A percentile compares a stretch with the other conserved stretches of the same genome.
These are phyloP conservation scores for Pollachius pollachius DNA, from an alignment of 2,113 vertebrate species.

Conservation along the genomic window DNA sequence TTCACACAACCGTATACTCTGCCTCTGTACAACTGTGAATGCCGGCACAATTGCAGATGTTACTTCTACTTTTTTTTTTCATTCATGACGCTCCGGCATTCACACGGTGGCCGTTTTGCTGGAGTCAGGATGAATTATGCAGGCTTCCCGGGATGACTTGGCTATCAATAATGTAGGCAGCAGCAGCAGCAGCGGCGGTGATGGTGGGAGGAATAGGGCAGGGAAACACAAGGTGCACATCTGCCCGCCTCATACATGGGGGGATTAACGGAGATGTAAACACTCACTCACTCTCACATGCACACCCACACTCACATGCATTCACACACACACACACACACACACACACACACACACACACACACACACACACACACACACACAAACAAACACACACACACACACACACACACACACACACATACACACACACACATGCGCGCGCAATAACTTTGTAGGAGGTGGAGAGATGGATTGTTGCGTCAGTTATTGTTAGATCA, in stretches of 20 bases:
- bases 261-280: conserved; percentile 20
- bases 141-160: conserved; percentile 13
- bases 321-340: neutral
- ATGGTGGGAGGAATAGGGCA: neutral
- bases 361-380: neutral
- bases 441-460: neutral
- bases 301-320: conserved; percentile 1
- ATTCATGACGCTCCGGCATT: neutral
- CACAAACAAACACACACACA: neutral
- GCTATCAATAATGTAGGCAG: conserved; percentile 26
- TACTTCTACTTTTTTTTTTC: conserved; percentile 2
- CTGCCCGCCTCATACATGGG: conserved; percentile 2
- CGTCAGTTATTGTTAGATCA: too few relatives aligned
- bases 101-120: conserved; percentile 1
- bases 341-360: neutral
- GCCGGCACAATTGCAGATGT: neutral
- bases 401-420: neutral
- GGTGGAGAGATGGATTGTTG: neutral
- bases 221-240: neutral
- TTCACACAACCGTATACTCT: too few relatives aligned
- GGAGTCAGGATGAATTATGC: conserved; percentile 33
- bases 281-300: neutral
- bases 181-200: neutral
- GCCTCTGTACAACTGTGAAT: neutral
- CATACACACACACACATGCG: neutral